Conservation (phyloP, 2,888 invertebrate species). For the Rhogogaster chlorosoma region DNA sequence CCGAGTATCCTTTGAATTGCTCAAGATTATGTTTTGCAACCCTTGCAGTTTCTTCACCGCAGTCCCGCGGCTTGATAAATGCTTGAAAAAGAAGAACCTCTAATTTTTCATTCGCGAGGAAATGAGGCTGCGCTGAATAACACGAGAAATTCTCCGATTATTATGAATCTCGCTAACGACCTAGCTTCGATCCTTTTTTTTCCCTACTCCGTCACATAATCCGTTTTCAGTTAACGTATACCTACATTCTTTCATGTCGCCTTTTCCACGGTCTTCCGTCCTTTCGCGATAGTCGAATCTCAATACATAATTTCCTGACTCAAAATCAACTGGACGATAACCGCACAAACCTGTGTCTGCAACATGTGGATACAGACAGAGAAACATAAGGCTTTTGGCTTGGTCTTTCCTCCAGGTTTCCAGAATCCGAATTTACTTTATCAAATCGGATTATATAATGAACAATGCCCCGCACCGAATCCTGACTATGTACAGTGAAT, state of each 20-base stretch:
- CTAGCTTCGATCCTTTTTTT: constrained; percentile 60
- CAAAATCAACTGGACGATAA: not conserved
- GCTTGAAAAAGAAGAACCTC: constrained; percentile 55
- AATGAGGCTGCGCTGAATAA: constrained; percentile 61
- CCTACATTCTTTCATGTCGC: not conserved
- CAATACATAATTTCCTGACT: not conserved
- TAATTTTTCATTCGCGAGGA: constrained; percentile 57
- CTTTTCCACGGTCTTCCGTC: not conserved
- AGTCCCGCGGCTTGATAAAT: constrained; percentile 69
- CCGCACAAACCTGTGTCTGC: not conserved
- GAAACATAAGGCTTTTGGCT: not conserved
- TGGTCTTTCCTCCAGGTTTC: not conserved
- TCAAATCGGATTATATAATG: not conserved
- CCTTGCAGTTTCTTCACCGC: constrained; percentile 67
- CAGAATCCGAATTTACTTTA: not conserved
- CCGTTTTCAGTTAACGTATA: not conserved
- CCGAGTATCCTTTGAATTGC: constrained; percentile 68
- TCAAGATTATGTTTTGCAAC: constrained; percentile 73
- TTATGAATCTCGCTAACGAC: constrained; percentile 64
- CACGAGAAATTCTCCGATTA: constrained; percentile 57
- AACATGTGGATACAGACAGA: not conserved
- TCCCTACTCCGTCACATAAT: not conserved
- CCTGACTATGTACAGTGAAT: not conserved
- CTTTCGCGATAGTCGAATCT: not conserved
- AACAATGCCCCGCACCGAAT: not conserved